Percentiles rank a stretch among this genome's conserved stretches.
Evolutionary conservation across 2,797 vertebrate genomes (phyloP).

Genomic region (Enteromius trimaculatus): DNA sequence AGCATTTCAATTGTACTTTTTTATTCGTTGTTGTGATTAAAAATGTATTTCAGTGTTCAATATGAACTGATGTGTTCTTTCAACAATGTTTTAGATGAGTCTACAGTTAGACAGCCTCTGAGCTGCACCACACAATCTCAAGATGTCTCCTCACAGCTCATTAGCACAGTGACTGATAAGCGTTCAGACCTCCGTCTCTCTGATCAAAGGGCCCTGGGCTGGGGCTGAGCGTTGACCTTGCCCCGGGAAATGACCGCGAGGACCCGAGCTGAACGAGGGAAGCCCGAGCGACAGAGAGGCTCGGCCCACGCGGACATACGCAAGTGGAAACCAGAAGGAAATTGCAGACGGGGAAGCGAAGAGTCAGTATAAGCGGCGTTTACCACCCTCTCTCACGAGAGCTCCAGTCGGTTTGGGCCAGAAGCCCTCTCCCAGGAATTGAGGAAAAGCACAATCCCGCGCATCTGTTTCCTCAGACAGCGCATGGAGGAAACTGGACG

Average conservation of each 20-base stretch:
- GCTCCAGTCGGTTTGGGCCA: conserved; percentile 82
- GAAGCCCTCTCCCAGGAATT: conserved; percentile 88
- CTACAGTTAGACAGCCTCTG: conserved; percentile 3
- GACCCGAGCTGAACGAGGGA: conserved; percentile 79
- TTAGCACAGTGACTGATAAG: conserved; percentile 47
- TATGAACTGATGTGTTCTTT: background rate
- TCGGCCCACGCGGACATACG: conserved; percentile 86
- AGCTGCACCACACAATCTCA: conserved; percentile 33
- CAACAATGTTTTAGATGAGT: background rate
- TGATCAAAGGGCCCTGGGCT: conserved; percentile 45
- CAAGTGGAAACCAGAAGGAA: conserved; percentile 97
- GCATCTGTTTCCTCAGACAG: conserved; percentile 99
- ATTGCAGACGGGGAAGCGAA: conserved; percentile 86
- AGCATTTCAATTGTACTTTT: background rate
- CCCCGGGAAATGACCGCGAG: conserved; percentile 79
- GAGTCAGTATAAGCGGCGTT: conserved; percentile 84
- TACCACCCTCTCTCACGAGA: conserved; percentile 87
- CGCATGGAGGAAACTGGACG: conserved; percentile 88
- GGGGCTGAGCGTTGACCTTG: conserved; percentile 77
- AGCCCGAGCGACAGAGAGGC: conserved; percentile 72
- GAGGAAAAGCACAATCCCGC: conserved; percentile 89
- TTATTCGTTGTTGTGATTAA: background rate
- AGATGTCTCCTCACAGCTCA: conserved; percentile 44
- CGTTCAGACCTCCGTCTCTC: conserved; percentile 4
- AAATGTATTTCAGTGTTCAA: background rate